Conservation (phyloP, 2,113 vertebrate species). For the Lethenteron camtschaticum region DNA sequence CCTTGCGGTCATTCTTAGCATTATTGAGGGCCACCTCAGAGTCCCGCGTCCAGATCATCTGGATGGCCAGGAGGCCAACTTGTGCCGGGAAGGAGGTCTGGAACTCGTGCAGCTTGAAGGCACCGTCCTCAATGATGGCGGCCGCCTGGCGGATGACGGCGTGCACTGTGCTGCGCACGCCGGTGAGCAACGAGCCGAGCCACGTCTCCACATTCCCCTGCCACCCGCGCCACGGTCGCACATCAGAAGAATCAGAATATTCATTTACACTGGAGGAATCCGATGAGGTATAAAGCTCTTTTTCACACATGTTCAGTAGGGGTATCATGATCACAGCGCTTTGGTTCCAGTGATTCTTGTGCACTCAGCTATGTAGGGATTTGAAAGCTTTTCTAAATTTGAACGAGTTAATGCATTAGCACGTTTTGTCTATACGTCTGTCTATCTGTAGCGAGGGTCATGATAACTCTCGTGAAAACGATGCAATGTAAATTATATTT, state of each 20-base stretch:
- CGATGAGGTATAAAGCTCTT: constrained; percentile 6
- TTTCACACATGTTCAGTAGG: not conserved
- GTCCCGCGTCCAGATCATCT: constrained; percentile 30
- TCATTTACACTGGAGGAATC: constrained; percentile 6
- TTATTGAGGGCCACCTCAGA: constrained; percentile 23
- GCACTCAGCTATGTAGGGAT: no score
- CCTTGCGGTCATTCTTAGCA: constrained; percentile 28
- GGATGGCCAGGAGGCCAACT: constrained; percentile 29
- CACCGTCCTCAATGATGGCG: constrained; percentile 23
- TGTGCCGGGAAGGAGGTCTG: constrained; percentile 34
- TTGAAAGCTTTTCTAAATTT: no score
- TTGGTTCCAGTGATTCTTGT: no score
- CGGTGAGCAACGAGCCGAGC: constrained; percentile 31
- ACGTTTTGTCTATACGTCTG: no score
- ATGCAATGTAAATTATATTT: no score
- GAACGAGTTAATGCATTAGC: no score
- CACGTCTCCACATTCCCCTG: constrained; percentile 46
- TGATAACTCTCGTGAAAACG: no score
- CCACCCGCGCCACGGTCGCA: not conserved
- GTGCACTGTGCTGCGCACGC: constrained; percentile 36
- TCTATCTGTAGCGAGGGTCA: no score
- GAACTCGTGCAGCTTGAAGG: constrained; percentile 33
- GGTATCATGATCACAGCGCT: no score
- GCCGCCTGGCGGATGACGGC: constrained; percentile 31
- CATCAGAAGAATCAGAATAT: constrained; percentile 2